phyloP scores from a whole-genome alignment of 2,888 invertebrate genomes.

The Disparrhopalites patrizii region DNA sequence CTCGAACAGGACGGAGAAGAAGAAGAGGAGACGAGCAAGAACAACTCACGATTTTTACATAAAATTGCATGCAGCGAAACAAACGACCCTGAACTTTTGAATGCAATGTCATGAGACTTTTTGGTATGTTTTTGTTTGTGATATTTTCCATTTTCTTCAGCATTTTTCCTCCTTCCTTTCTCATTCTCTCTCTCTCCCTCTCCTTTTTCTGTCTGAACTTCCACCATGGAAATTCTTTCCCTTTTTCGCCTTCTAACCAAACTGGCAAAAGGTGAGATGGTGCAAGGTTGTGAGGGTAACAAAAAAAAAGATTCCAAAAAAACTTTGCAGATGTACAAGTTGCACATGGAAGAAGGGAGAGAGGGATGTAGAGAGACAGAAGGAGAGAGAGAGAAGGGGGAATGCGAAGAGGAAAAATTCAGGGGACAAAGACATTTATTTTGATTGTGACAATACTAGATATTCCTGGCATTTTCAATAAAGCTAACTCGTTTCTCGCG shows the following conservation, averaged over 20 bases:
- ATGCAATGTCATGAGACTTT: background rate
- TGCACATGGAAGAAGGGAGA: no score
- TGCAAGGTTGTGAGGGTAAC: no score
- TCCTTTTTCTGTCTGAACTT: background rate
- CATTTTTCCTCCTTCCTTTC: no score
- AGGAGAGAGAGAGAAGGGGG: background rate
- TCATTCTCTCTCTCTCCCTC: background rate
- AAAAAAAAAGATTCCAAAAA: no score
- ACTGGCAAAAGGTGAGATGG: no score
- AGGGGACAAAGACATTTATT: slow-evolving; percentile 18
- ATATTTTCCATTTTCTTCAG: no score
- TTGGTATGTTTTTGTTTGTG: no score
- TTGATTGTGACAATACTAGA: slow-evolving; percentile 13
- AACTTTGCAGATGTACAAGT: no score
- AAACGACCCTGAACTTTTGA: slow-evolving; percentile 19
- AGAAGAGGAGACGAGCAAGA: no score
- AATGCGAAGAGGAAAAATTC: background rate
- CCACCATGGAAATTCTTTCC: background rate
- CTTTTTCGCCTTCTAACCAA: no score
- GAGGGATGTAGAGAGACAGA: background rate
- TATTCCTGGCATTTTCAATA: slow-evolving; percentile 25
- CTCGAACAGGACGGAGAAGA: no score
- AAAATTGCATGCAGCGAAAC: slow-evolving; percentile 19
- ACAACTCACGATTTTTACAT: slow-evolving; percentile 18
- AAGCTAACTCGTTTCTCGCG: slow-evolving; percentile 15